Conservation (phyloP, 2,113 vertebrate genomes). For the Cynocephalus volans region DNA sequence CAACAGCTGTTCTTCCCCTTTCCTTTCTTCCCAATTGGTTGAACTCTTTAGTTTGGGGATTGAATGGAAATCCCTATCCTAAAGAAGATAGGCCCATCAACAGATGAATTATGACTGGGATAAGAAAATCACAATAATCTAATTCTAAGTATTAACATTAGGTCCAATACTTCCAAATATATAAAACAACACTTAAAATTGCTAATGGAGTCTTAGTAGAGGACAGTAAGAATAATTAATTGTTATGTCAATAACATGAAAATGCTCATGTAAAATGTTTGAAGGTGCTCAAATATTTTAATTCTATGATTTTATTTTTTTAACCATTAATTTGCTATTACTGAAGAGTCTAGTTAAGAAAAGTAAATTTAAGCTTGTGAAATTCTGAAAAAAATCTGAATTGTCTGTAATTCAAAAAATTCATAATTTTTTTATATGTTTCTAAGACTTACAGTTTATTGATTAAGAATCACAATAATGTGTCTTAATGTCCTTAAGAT, state of each 20-base stretch:
- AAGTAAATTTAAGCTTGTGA: conserved; percentile 23
- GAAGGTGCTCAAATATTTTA: neutral
- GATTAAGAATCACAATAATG: neutral
- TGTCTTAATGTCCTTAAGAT: neutral
- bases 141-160: neutral
- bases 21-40: neutral
- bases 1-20: neutral
- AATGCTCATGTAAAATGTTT: conserved; percentile 10
- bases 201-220: neutral
- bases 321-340: conserved; percentile 47
- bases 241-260: neutral
- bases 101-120: neutral
- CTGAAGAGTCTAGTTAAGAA: conserved; percentile 14
- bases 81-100: neutral
- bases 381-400: conserved; percentile 51
- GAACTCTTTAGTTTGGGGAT: neutral
- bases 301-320: neutral
- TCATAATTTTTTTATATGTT: conserved; percentile 24
- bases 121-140: neutral
- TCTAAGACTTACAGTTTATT: neutral
- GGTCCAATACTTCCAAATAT: neutral
- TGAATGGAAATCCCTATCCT: neutral
- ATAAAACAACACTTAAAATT: conserved; percentile 20
- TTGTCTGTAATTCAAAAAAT: neutral
- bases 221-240: neutral